phyloP scores from a whole-genome alignment of 2,113 vertebrate genomes.

The Madoqua kirkii region DNA sequence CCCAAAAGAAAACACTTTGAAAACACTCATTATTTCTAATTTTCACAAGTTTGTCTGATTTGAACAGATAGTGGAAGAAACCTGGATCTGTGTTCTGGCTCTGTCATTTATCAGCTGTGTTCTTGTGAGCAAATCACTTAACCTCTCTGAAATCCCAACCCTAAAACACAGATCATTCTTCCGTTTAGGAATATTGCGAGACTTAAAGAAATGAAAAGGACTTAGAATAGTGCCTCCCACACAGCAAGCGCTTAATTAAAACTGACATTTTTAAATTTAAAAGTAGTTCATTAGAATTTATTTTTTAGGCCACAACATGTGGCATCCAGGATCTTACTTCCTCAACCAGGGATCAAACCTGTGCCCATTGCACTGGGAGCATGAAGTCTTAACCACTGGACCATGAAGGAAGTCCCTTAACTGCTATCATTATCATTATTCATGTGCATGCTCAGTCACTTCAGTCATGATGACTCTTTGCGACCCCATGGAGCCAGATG shows the following conservation, averaged over 20 bases:
- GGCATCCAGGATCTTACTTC: not conserved
- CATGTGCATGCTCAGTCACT: not conserved
- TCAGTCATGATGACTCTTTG: not conserved
- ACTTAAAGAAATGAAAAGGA: not conserved
- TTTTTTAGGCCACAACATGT: not conserved
- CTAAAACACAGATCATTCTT: not conserved
- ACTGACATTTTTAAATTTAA: not conserved
- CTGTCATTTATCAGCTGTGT: not conserved
- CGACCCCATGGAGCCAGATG: not conserved
- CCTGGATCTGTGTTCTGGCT: not conserved
- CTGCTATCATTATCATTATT: not conserved
- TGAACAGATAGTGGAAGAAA: not conserved
- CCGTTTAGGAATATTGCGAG: not conserved
- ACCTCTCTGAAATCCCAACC: not conserved
- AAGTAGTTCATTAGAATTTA: not conserved
- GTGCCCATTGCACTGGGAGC: not conserved
- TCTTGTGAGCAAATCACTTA: not conserved
- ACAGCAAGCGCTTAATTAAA: not conserved
- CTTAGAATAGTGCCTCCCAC: not conserved
- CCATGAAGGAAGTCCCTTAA: not conserved
- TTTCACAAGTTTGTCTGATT: not conserved
- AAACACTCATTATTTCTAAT: conserved; percentile 6
- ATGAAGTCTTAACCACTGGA: not conserved
- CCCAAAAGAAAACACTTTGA: not conserved
- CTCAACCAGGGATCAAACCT: not conserved